Evolutionary conservation across 2,888 invertebrate genomes (phyloP), one percentile per base, ranked within the genome.

Genomic region (Melitaea athalia): DNA sequence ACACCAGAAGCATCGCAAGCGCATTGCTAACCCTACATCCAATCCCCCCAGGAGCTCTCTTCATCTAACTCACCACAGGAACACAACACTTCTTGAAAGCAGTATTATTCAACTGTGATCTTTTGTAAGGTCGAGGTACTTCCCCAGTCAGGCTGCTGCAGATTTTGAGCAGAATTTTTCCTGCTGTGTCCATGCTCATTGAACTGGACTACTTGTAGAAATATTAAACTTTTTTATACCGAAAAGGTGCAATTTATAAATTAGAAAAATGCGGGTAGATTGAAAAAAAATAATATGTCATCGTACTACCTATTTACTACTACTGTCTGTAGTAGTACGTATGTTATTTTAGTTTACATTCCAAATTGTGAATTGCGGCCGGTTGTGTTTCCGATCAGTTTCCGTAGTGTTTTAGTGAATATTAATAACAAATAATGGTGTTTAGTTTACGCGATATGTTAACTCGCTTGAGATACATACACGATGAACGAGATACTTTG

Each of bases 391-490:
- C 10, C 5, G 6, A 42, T 6, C 14, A 15, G 10, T 42, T 52
- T 42, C 31, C 42, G 42, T 38, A 15, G 12, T 60, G 52, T 24
- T 69, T 50, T 60, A 57, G 45, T 63, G 31, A 45, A 43, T 50
- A 33, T 64, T 63, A 8, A 63, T 59, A 52, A 33, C 62, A 61
- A 8, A 63, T 59, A 47, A 90, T 89, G 87, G 83, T 91, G 85
- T 91, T 91, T 76, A 85, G 85, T 84, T 82, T 91, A 74, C 85
- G 87, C 78, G 89, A 89, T 74, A 87, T 90, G 78, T 75, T 92
- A 75, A 85, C 86, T 24, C 84, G 87, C 49, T 77, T 92, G 64
- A 85, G 88, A 57, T 91, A 90, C 74, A 80, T 82, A 59, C 86
- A 89, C 68, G 89, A 91, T 71, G 91, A 88, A 73, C 82, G 91